Base-by-base conservation (phyloP, 2,888 invertebrate species). In the Drosophila kambysellisi region DNA sequence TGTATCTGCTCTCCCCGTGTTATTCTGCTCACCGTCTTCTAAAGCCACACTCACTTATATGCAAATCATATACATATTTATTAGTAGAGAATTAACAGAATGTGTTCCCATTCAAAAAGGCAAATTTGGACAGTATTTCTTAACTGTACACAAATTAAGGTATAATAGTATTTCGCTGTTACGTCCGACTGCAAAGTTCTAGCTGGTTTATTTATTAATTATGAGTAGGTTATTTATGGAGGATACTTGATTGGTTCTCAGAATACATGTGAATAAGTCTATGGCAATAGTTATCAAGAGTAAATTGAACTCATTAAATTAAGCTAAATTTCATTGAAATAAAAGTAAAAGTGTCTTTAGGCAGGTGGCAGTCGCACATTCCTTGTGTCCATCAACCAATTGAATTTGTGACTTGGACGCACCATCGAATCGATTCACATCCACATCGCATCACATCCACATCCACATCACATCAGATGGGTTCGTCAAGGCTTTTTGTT, bases 331-430 rank as follows among this genome's bases (percentile, higher is more conserved):
- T 15, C 1, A 20, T 20, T 20, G 66, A 68, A 70, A 58, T 30
- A 70, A 77, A 74, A 74, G 81, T 75, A 78, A 78, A 70, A 78
- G 80, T 79, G 57, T 29, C 33, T 33, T 20, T 7, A 50, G 29
- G 58, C 77, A 78, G 77, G 77, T 78, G 77, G 48, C 64, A 52
- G 39, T 35, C 17, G 25, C 65, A 58, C 70, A 74, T 50, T 59
- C 48, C 11, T 33, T 11, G 6, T 43, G 43, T 9, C 9, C 43
- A 52, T 51, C 29, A 51, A 48, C n/a, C 66, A 71, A 66, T 58
- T 58, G 56, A 64, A 68, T 62, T 32, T 68, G 69, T 48, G 41
- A 8, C 11, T 51, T 37, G 32, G 29, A n/a, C 41, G 57, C 69
- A 53, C 9, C 57, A 15, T 57, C 41, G 20, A 57, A 57, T 56